phyloP scores from a whole-genome alignment of 2,888 invertebrate genomes.

The Xanthorhoe designata region DNA sequence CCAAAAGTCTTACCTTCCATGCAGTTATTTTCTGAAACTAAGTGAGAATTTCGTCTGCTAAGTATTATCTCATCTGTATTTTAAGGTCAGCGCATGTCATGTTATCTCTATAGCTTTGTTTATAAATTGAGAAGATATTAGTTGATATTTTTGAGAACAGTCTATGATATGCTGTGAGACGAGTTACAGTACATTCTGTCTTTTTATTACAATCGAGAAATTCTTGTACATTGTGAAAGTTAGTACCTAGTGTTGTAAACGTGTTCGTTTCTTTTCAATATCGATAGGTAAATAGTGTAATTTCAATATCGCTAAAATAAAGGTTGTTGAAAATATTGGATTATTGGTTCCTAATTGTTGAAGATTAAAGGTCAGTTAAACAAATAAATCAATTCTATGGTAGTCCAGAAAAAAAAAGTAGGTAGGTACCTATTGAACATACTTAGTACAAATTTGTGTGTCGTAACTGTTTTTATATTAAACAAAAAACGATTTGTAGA shows the following conservation, averaged over 20 bases:
- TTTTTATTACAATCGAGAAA: too few relatives aligned
- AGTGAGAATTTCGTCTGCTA: too few relatives aligned
- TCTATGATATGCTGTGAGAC: neutral
- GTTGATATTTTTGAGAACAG: conserved; percentile 16
- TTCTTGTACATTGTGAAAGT: neutral
- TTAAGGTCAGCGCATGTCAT: conserved; percentile 16
- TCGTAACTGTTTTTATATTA: too few relatives aligned
- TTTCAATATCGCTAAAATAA: neutral
- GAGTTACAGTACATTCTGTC: too few relatives aligned
- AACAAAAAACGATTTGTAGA: too few relatives aligned
- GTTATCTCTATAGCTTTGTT: conserved; percentile 18
- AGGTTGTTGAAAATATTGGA: neutral
- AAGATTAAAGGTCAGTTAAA: neutral
- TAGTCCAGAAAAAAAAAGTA: too few relatives aligned
- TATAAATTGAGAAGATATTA: conserved; percentile 11
- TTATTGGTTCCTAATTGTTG: neutral
- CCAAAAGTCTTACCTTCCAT: too few relatives aligned
- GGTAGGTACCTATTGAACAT: too few relatives aligned
- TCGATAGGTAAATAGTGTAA: neutral
- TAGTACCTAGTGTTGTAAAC: conserved; percentile 1
- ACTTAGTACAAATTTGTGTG: too few relatives aligned
- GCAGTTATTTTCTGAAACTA: too few relatives aligned
- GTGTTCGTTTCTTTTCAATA: neutral
- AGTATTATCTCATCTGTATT: neutral
- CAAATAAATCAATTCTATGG: too few relatives aligned